Evolutionary conservation across 2,797 vertebrate species (phyloP), one percentile per base, ranked within the genome.

Genomic region (Peromyscus eremicus): DNA sequence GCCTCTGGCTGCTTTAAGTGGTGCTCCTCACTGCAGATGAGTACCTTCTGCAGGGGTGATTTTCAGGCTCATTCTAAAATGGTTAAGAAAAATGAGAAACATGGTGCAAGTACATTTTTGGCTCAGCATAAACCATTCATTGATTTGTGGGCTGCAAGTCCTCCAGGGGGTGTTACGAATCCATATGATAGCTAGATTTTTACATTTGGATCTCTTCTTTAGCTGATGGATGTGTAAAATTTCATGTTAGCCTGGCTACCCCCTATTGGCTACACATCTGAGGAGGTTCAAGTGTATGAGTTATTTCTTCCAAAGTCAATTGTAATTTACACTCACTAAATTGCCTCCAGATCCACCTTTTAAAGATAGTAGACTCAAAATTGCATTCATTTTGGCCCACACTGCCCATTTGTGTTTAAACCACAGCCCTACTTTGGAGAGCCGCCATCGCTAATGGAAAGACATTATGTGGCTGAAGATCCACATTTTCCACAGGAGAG

Each of bases 321-420:
- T 97, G 95, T 98, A 98, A 98, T 98, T 98, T 98, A 98, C 97
- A 98, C 98, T 98, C 98, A 91, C 94, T 98, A 98, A 98, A 98
- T 97, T 98, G 97, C 93, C 96, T 98, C 92, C 97, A 98, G 98
- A 98, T 98, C 95, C 97, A 97, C 92, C 97, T 96, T 98, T 98
- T 98, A 98, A 98, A 98, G 97, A 98, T 98, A 96, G 95, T 97
- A 96, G 97, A 93, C 96, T 98, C 95, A 96, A 93, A 98, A 96
- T 98, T 96, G 97, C 92, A 97, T 97, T 97, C 97, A 96, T 97
- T 98, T 97, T 98, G 98, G 97, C 97, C 97, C 57, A 12, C 86
- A 96, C 95, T 98, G 96, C 96, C 97, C 98, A 95, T 97, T 98
- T 98, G 95, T 97, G 95, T 96, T 96, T 95, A 94, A 97, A 98